Evolutionary conservation across 2,888 invertebrate genomes (phyloP), one percentile per base, ranked within the genome.

Genomic region (Drosophila recens): DNA sequence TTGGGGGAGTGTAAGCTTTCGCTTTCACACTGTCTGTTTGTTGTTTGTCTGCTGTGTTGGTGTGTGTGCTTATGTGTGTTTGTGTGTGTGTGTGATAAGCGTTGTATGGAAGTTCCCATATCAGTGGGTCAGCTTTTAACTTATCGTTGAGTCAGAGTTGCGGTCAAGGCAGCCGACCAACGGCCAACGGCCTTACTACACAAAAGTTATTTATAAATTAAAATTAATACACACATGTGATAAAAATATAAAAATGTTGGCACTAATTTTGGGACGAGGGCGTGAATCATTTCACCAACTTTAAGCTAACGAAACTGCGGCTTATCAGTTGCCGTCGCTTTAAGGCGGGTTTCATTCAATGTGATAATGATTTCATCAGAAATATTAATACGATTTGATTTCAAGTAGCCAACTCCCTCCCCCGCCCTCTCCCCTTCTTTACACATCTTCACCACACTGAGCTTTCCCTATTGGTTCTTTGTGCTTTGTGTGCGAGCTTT

Each of bases 331-430:
- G 23, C 23, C n/a, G 8, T 6, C 1, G 2, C 30, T 45, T 23
- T 13, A 6, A 45, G n/a, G 6, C n/a, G 6, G 13, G 43, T 72
- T 67, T 49, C 20, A 20, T 45, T 10, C 1, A 6, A 5, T 1
- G 4, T 13, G 46, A 52, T 46, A n/a, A 34, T 33, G 0, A 74
- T 67, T 74, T 46, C 52, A 68, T 68, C 69, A 75, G 52, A 33
- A 46, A 17, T 48, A 2, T 43, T 20, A 4, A 2, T 23, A 10
- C 17, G 23, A 23, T 11, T 13, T 40, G 15, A 52, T 34, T 52
- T n/a, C 10, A 20, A 51, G 4, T 20, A 9, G 30, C 27, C 30
- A 13, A 27, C 13, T 6, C n/a, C 13, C 3, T 4, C n/a, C 13
- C 3, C 8, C 34, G 9, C 8, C 3, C 27, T 1, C 27, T 1